Conservation (phyloP, 2,797 vertebrate species). For the Falco peregrinus region DNA sequence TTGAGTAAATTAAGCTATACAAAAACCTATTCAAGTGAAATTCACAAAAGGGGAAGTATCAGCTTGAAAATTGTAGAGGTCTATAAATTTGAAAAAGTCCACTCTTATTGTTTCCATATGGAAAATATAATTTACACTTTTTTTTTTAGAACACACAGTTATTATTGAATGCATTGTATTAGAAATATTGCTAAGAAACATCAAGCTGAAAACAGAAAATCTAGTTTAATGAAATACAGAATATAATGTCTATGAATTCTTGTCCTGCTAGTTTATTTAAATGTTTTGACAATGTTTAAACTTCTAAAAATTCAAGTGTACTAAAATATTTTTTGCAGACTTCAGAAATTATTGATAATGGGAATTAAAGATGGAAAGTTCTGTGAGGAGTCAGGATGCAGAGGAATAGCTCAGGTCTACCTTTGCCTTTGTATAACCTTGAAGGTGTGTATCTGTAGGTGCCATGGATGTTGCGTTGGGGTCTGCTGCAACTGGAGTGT, state of each 20-base stretch:
- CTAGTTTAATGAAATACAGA: not conserved
- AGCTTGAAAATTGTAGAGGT: not conserved
- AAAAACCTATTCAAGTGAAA: not conserved
- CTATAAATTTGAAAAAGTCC: not conserved
- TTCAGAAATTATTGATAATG: not conserved
- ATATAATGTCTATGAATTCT: not conserved
- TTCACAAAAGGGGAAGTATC: not conserved
- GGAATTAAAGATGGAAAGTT: not conserved
- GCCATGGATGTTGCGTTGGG: constrained; percentile 96
- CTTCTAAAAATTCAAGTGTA: not conserved
- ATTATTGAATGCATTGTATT: not conserved
- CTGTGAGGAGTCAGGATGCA: not conserved
- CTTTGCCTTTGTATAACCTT: not conserved
- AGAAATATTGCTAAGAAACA: not conserved
- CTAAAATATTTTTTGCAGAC: not conserved
- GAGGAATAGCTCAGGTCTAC: not conserved
- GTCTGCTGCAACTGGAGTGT: constrained; percentile 93
- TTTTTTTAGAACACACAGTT: not conserved
- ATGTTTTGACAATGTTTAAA: not conserved
- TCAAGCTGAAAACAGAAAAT: not conserved
- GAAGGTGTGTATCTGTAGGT: constrained; percentile 75
- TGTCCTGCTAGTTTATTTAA: not conserved
- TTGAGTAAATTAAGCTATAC: not conserved
- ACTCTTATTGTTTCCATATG: not conserved
- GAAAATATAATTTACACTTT: not conserved